Percentiles rank a stretch among this genome's conserved stretches.
Evolutionary conservation across 2,888 invertebrate genomes (phyloP).

Genomic region (Sarcophaga rosellei): DNA sequence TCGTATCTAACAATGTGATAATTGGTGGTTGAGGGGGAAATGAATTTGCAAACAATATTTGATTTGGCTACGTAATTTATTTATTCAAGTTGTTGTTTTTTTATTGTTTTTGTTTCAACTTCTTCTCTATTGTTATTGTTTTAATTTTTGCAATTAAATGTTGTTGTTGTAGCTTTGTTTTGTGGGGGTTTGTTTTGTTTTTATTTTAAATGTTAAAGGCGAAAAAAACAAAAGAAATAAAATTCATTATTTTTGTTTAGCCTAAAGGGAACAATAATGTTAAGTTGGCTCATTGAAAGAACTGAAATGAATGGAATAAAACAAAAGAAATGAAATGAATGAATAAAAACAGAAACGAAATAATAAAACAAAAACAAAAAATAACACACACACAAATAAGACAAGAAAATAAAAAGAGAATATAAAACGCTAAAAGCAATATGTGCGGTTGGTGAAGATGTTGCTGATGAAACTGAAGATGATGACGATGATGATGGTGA

Average conservation of each 20-base stretch:
- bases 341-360: slow-evolving; percentile 37
- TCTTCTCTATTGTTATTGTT: slow-evolving; percentile 38
- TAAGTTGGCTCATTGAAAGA: slow-evolving; percentile 76
- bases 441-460: slow-evolving; percentile 65
- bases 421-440: slow-evolving; percentile 47
- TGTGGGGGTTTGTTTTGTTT: background rate
- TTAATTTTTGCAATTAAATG: slow-evolving; percentile 9
- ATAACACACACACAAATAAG: too few species aligned
- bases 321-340: slow-evolving; percentile 47
- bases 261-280: slow-evolving; percentile 78
- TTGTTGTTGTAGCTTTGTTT: background rate
- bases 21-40: background rate
- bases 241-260: slow-evolving; percentile 66
- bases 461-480: too few species aligned
- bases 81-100: slow-evolving; percentile 14
- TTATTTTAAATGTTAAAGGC: slow-evolving; percentile 18
- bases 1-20: background rate
- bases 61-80: slow-evolving; percentile 51
- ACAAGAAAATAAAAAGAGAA: slow-evolving; percentile 5
- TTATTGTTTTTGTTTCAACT: slow-evolving; percentile 7
- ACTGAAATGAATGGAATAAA: slow-evolving; percentile 39
- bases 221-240: slow-evolving; percentile 32
- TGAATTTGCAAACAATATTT: slow-evolving; percentile 37
- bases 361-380: background rate
- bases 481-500: background rate